A percentile compares a stretch with the other conserved stretches of the same genome.
Conservation (phyloP, 2,888 invertebrate species). For the Busseola fusca region DNA sequence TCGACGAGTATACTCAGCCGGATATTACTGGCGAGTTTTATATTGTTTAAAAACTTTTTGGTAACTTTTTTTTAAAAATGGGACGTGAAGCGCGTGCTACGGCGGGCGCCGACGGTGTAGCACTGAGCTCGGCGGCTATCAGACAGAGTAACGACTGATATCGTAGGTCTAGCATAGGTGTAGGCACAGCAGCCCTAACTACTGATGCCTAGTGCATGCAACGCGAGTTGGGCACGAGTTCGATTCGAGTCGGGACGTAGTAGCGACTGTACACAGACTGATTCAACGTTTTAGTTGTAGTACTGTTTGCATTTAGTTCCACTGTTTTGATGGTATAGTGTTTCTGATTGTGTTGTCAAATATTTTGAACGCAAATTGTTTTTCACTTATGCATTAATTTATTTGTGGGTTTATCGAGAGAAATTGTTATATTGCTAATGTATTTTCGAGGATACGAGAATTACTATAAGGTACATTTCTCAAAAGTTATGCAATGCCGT, state of each 20-base stretch:
- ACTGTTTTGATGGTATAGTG: conserved; percentile 42
- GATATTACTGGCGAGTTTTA: conserved; percentile 31
- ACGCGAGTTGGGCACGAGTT: conserved; percentile 38
- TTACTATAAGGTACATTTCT: neutral
- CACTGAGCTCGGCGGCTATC: conserved; percentile 81
- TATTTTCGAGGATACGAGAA: neutral
- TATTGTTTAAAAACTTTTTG: conserved; percentile 50
- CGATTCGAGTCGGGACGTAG: conserved; percentile 34
- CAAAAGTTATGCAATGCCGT: no score
- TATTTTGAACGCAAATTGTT: conserved; percentile 35
- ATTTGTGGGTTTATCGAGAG: neutral
- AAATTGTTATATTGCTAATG: neutral
- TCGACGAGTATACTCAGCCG: conserved; percentile 27
- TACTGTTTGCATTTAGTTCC: conserved; percentile 47
- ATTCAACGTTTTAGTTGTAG: conserved; percentile 42
- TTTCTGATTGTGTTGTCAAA: conserved; percentile 40
- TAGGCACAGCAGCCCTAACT: conserved; percentile 69
- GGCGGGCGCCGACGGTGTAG: conserved; percentile 75
- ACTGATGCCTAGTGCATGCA: conserved; percentile 58
- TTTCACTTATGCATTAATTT: conserved; percentile 13
- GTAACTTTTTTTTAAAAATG: conserved; percentile 49
- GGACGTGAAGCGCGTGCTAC: conserved; percentile 77
- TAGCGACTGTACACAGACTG: conserved; percentile 35
- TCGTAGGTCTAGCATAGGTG: conserved; percentile 81
- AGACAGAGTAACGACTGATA: conserved; percentile 79